Conservation (phyloP, 2,797 vertebrate species). For the Tenualosa ilisha region DNA sequence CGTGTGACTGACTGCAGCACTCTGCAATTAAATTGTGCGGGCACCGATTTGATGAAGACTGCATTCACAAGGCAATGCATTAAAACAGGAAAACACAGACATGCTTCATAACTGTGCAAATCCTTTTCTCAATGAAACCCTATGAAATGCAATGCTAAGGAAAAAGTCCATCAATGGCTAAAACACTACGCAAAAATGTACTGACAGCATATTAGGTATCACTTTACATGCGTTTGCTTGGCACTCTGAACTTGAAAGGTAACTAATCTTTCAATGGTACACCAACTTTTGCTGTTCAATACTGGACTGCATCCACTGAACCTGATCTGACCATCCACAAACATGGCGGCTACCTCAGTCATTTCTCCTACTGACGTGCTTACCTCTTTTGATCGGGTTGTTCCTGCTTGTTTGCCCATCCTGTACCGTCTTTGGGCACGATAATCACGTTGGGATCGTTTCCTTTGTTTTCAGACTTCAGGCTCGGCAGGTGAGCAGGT, state of each 20-base stretch:
- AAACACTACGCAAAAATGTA: neutral
- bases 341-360: too few species aligned
- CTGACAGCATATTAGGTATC: neutral
- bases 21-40: neutral
- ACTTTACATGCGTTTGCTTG: neutral
- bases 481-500: slow-evolving; percentile 97
- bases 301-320: neutral
- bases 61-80: too few species aligned
- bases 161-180: too few species aligned
- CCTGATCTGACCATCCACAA: neutral
- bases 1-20: neutral
- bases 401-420: slow-evolving; percentile 99
- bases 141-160: too few species aligned
- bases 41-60: too few species aligned
- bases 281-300: neutral
- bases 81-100: too few species aligned
- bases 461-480: slow-evolving; percentile 99
- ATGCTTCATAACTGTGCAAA: too few species aligned
- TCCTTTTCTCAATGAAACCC: too few species aligned
- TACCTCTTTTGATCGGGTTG: slow-evolving; percentile 99
- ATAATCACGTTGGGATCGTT: slow-evolving; percentile 99
- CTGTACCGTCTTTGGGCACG: slow-evolving; percentile 99
- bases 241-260: neutral
- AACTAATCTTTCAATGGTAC: neutral
- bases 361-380: neutral